Evolutionary conservation across 2,113 vertebrate genomes (phyloP), one percentile per base, ranked within the genome.

Genomic region (Lathamus discolor): DNA sequence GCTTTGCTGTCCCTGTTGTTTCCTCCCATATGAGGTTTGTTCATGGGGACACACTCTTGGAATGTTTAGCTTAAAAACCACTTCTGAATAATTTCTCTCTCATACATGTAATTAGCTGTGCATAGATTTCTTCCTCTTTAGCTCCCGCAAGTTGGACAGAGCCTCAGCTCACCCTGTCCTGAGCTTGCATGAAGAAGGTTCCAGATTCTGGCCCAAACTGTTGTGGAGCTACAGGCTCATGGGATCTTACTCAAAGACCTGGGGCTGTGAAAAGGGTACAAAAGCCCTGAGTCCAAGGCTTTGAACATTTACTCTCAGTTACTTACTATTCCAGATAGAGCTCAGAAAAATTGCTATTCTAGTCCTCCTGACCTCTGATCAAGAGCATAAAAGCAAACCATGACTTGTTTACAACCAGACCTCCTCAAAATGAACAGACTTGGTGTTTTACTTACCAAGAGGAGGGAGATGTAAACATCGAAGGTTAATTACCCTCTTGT

Each of bases 401-500:
- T 41, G 43, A 11, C 48, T 69, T 0, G 0, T 83, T 43, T 76
- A 28, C 24, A 91, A 39, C 35, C 35, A 48, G 74, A 44, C 29
- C 33, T 91, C 43, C 69, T 44, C 52, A 23, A 75, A 72, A 61
- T 0, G 10, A 12, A 44, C 44, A 28, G 25, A 37, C n/a, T 4
- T 51, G 37, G 46, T 35, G 8, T 55, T 46, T 48, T 83, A n/a
- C 74, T 84, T 70, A 82, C 23, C 39, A n/a, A 66, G 62, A 64
- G 18, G 31, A 92, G 64, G 46, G 66, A 92, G 57, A 91, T 55
- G 86, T 91, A 95, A 92, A 87, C 93, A 79, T 5, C 1, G 9
- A 89, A 93, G 91, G 77, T 94, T 95, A 95, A 96, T 92, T 89
- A 91, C 66, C 52, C 67, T 79, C 70, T 95, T 69, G 73, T 89